Conservation (phyloP, 2,113 vertebrate species). For the Chrysemys picta region DNA sequence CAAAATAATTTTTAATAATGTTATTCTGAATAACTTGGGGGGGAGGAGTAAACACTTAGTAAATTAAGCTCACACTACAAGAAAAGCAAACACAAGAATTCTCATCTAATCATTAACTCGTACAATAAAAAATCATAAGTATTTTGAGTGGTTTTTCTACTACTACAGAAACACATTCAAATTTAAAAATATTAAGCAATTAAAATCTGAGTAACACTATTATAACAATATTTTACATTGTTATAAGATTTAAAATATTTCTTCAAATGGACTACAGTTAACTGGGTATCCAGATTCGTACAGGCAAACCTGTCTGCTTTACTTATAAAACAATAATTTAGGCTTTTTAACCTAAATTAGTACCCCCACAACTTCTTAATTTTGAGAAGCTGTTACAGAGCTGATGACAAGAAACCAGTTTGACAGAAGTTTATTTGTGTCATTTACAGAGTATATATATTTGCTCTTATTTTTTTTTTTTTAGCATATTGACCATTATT, state of each 20-base stretch:
- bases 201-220: slow-evolving; percentile 59
- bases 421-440: background rate
- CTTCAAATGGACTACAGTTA: slow-evolving; percentile 57
- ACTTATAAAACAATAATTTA: background rate
- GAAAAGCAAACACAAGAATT: background rate
- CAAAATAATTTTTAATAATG: slow-evolving; percentile 2
- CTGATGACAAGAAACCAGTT: background rate
- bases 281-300: slow-evolving; percentile 18
- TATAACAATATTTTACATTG: slow-evolving; percentile 59
- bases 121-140: background rate
- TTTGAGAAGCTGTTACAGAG: background rate
- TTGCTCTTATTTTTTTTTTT: slow-evolving; percentile 13
- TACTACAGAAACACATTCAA: slow-evolving; percentile 53
- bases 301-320: background rate
- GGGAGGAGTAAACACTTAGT: background rate
- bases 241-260: background rate
- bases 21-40: background rate
- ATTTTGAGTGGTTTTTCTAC: slow-evolving; percentile 34
- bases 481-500: slow-evolving; percentile 94
- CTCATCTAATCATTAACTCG: background rate
- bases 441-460: background rate
- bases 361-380: background rate
- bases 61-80: background rate
- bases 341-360: background rate
- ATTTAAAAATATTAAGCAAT: slow-evolving; percentile 39